Conservation (phyloP, 2,797 vertebrate species). For the Botia almorhae region DNA sequence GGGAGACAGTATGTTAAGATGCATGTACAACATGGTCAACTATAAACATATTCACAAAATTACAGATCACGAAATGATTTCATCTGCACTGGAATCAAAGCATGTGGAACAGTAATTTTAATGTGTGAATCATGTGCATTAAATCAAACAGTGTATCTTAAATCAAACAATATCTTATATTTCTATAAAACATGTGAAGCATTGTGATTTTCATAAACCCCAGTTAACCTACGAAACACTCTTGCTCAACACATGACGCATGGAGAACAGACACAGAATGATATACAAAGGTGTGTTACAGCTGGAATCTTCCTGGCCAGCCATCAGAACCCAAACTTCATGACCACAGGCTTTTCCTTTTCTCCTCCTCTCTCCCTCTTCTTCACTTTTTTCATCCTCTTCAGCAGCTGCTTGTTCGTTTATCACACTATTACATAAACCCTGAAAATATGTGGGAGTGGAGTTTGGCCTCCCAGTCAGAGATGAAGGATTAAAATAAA, state of each 20-base stretch:
- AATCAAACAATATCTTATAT: not conserved
- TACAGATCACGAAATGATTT: not conserved
- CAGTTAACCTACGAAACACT: not conserved
- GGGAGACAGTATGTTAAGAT: not conserved
- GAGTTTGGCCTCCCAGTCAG: conserved; percentile 49
- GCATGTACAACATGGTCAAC: not conserved
- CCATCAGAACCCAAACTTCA: conserved; percentile 26
- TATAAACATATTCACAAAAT: not conserved
- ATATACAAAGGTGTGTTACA: conserved; percentile 47
- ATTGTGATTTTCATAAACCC: not conserved
- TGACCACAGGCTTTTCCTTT: conserved; percentile 48
- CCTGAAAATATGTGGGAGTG: conserved; percentile 59
- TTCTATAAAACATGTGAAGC: not conserved
- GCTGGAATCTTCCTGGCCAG: conserved; percentile 42
- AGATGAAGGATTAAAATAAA: conserved; percentile 17
- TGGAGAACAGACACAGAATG: conserved; percentile 30
- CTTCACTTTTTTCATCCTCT: conserved; percentile 32
- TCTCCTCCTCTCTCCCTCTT: conserved; percentile 24
- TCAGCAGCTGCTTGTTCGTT: conserved; percentile 57
- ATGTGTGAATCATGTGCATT: not conserved
- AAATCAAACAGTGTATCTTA: not conserved
- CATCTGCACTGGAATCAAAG: not conserved
- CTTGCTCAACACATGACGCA: conserved; percentile 47
- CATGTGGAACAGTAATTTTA: not conserved
- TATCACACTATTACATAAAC: conserved; percentile 60